A percentile compares a stretch with the other conserved stretches of the same genome.
Evolutionary conservation across 2,113 vertebrate species (phyloP).

Genomic region (Caretta caretta): DNA sequence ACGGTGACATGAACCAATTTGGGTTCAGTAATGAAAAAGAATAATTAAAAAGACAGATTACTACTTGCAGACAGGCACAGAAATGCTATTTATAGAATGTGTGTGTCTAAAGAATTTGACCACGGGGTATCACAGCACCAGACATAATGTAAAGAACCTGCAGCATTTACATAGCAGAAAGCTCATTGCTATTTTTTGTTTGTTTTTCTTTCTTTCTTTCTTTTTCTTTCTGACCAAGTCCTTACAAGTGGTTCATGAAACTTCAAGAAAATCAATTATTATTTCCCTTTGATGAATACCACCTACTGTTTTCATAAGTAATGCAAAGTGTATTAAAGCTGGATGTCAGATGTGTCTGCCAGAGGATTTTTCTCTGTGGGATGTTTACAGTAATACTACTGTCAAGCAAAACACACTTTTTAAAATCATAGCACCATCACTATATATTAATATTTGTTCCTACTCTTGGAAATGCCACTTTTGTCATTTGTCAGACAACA

Average conservation of each 20-base stretch:
- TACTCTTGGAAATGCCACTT: slow-evolving; percentile 7
- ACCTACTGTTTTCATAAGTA: not conserved
- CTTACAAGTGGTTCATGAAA: not conserved
- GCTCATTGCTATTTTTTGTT: not conserved
- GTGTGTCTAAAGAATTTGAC: not conserved
- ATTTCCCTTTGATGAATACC: not conserved
- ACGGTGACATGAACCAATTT: not conserved
- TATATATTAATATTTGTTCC: not conserved
- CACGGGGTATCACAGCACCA: not conserved
- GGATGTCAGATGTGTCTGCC: not conserved
- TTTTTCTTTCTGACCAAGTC: not conserved
- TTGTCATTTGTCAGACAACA: slow-evolving; percentile 1
- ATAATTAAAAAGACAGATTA: not conserved
- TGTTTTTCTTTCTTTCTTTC: not conserved
- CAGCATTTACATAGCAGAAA: not conserved
- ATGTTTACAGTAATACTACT: not conserved
- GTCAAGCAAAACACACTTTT: not conserved
- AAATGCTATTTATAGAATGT: not conserved
- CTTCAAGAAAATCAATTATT: not conserved
- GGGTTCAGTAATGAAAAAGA: not conserved
- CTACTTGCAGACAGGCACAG: not conserved
- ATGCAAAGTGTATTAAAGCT: not conserved
- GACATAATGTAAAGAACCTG: rapidly evolving
- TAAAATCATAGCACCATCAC: not conserved
- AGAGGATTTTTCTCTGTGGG: not conserved